A percentile compares a stretch with the other conserved stretches of the same genome.
phyloP scores from a whole-genome alignment of 2,113 vertebrate genomes.

The Pyrgilauda ruficollis region DNA sequence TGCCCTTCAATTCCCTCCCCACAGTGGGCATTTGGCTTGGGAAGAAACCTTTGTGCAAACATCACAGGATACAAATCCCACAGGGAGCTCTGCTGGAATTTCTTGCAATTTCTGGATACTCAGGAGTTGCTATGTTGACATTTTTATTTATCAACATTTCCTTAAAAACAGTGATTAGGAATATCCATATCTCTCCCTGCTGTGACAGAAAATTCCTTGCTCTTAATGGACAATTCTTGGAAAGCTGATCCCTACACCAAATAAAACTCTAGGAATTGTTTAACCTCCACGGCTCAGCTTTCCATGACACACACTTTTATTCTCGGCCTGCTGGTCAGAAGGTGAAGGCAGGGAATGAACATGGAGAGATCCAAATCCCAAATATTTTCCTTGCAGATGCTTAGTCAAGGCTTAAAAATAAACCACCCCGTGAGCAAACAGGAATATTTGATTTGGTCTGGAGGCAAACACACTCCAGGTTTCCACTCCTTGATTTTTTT shows the following conservation, averaged over 20 bases:
- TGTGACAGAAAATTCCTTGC: background rate
- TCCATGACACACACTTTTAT: background rate
- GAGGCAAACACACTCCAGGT: background rate
- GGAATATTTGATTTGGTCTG: background rate
- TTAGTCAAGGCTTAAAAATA: background rate
- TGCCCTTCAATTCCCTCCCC: background rate
- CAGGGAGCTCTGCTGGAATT: background rate
- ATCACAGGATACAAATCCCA: background rate
- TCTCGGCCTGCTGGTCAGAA: background rate
- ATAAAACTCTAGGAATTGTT: background rate
- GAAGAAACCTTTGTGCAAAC: background rate
- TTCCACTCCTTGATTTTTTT: background rate
- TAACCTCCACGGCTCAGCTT: background rate
- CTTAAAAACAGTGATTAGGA: background rate
- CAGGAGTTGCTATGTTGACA: background rate
- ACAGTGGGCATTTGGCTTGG: background rate
- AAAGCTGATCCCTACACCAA: background rate
- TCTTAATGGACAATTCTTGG: background rate
- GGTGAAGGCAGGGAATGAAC: background rate
- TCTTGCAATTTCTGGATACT: background rate
- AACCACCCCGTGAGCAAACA: background rate
- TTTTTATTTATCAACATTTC: background rate
- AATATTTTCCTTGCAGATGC: background rate
- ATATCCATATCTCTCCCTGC: background rate
- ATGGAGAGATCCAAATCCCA: background rate